A percentile compares a stretch with the other conserved stretches of the same genome.
phyloP scores from a whole-genome alignment of 1,140 invertebrate species.

The Meloidogyne exigua region DNA sequence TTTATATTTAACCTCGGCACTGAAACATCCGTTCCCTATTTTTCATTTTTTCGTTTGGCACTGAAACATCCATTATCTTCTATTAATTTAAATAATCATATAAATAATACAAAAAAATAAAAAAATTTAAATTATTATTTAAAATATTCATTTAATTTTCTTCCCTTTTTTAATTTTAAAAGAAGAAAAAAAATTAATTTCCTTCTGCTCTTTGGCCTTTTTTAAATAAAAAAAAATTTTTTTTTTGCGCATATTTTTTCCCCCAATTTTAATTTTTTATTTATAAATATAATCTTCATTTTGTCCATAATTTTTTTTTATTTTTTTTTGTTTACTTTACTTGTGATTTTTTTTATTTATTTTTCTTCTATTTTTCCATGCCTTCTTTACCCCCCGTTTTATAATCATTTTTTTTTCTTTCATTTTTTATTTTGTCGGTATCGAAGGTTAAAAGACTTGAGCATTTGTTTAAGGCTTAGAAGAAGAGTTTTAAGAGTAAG shows the following conservation, averaged over 20 bases:
- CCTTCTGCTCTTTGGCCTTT: background rate
- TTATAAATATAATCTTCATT: constrained; percentile 1
- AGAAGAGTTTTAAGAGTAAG: background rate
- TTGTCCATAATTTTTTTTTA: background rate
- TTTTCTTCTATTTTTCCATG: background rate
- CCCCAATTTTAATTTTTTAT: background rate
- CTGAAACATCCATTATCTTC: too few relatives aligned
- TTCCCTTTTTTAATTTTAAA: background rate
- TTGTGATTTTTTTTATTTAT: background rate
- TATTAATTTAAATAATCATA: too few relatives aligned
- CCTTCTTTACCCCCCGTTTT: background rate
- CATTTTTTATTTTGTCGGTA: background rate
- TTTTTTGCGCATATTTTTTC: background rate
- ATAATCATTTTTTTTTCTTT: background rate
- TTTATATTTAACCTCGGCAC: too few relatives aligned
- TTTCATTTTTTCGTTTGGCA: too few relatives aligned
- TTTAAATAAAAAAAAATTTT: too few relatives aligned
- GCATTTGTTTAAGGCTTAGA: constrained; percentile 1
- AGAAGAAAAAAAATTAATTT: too few relatives aligned
- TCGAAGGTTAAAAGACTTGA: constrained; percentile 4
- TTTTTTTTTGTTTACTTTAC: background rate
- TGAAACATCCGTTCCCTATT: too few relatives aligned
- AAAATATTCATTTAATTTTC: too few relatives aligned
- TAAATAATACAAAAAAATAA: too few relatives aligned
- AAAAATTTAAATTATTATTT: too few relatives aligned